Percentiles rank a stretch among this genome's conserved stretches.
Conservation (phyloP, 2,888 invertebrate species). For the Isotomurus palustris region DNA sequence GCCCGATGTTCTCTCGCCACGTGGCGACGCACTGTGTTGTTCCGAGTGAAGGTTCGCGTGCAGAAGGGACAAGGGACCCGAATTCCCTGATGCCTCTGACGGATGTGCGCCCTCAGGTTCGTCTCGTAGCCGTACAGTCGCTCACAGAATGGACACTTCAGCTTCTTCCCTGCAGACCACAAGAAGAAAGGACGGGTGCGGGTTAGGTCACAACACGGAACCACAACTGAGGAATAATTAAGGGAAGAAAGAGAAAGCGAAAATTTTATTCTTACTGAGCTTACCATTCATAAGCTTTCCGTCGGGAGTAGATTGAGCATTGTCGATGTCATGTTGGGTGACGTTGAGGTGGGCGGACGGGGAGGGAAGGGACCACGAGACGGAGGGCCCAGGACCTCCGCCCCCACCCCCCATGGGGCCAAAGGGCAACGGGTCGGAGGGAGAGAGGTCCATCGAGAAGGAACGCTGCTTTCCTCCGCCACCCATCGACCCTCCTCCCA, state of each 20-base stretch:
- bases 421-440: conserved; percentile 45
- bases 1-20: conserved; percentile 71
- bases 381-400: conserved; percentile 41
- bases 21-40: conserved; percentile 85
- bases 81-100: conserved; percentile 87
- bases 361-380: conserved; percentile 45
- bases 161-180: conserved; percentile 71
- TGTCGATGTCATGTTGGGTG: conserved; percentile 42
- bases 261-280: neutral
- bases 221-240: neutral
- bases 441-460: conserved; percentile 46
- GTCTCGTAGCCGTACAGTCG: conserved; percentile 89
- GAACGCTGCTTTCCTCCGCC: conserved; percentile 45
- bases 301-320: conserved; percentile 45
- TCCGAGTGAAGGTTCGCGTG: conserved; percentile 82
- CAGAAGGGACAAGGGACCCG: conserved; percentile 87
- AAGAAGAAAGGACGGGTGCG: neutral
- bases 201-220: neutral
- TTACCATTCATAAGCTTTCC: conserved; percentile 37
- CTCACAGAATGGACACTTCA: conserved; percentile 89
- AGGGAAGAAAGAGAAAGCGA: neutral
- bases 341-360: conserved; percentile 42
- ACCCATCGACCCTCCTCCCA: conserved; percentile 19
- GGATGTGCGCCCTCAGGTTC: conserved; percentile 82
- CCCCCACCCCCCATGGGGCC: conserved; percentile 39